Evolutionary conservation across 2,888 invertebrate species (phyloP), one percentile per base, ranked within the genome.

Genomic region (Acanthococcus lagerstroemiae): DNA sequence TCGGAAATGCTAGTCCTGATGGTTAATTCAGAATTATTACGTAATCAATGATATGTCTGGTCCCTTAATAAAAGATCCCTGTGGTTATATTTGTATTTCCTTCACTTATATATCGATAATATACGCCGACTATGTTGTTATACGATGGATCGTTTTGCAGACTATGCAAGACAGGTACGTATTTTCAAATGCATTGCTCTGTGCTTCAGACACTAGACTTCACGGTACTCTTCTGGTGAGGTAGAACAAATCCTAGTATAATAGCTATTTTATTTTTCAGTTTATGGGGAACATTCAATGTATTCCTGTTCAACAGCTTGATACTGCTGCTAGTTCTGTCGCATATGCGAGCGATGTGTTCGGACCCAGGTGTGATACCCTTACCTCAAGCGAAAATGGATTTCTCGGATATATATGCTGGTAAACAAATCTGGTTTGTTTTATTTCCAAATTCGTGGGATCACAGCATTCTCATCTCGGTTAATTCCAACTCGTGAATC

Each of bases 341-440:
- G 2, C 92, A 93, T 76, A 73, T 87, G n/a, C 82, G 88, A 73
- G 90, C 92, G 7, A 90, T 91, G 67, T 82, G 90, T 72, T 88
- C 89, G n/a, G 92, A 93, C 78, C 92, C 93, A 3, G 92, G 92
- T 2, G 84, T 87, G 57, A 88, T 93, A 48, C 91, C 88, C n/a
- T 77, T 88, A 67, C 84, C 85, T 1, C 82, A 83, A 70, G 82
- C 79, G 72, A 81, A 84, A 70, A 78, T 89, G 74, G 89, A 90
- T 74, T 89, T 90, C 76, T 88, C 89, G 1, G 89, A 90, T 74
- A 81, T 88, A 73, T 86, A 88, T 76, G 81, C 84, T 65, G 82
- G 83, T 68, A 57, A 2, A 37, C n/a, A n/a, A n/a, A n/a, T n/a
- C n/a, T n/a, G n/a, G n/a, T n/a, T n/a, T n/a, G n/a, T n/a, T n/a